Percentiles rank a stretch among this genome's conserved stretches.
These are phyloP conservation scores for Hippotragus niger DNA, from an alignment of 2,113 vertebrate species.

Conservation along the genomic window DNA sequence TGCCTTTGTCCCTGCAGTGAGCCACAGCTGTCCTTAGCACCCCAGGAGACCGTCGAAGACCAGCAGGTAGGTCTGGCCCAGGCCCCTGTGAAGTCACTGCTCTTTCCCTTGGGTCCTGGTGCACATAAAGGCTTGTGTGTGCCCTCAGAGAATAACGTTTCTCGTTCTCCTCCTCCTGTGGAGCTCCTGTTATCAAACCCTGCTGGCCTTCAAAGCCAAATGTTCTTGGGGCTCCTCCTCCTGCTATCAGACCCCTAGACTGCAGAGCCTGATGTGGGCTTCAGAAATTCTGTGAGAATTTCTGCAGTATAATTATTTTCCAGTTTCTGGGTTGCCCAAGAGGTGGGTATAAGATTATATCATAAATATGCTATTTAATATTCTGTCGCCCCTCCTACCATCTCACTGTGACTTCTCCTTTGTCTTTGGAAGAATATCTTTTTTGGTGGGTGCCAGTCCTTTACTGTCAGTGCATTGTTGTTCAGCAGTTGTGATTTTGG, in stretches of 20 bases:
- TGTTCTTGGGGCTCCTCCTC: background rate
- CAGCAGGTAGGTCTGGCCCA: background rate
- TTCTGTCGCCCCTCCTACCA: background rate
- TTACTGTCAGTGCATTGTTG: background rate
- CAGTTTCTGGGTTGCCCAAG: background rate
- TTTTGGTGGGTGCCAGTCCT: background rate
- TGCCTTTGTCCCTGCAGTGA: background rate
- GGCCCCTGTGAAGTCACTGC: background rate
- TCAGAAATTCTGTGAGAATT: background rate
- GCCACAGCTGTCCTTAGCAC: background rate
- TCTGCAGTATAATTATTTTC: background rate
- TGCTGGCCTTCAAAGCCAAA: background rate
- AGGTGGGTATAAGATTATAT: background rate
- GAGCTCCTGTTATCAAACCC: background rate
- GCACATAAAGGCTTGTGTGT: background rate
- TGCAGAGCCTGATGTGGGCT: background rate
- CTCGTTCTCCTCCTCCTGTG: background rate
- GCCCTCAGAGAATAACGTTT: background rate
- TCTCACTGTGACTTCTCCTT: background rate
- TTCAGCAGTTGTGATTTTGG: background rate
- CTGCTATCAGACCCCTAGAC: rapidly evolving
- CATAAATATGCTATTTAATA: background rate
- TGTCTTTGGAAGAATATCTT: background rate
- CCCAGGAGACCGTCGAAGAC: background rate
- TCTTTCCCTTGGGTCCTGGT: background rate